Percentiles rank a stretch among this genome's conserved stretches.
Conservation (phyloP, 2,113 vertebrate species). For the Macroglossus sobrinus region DNA sequence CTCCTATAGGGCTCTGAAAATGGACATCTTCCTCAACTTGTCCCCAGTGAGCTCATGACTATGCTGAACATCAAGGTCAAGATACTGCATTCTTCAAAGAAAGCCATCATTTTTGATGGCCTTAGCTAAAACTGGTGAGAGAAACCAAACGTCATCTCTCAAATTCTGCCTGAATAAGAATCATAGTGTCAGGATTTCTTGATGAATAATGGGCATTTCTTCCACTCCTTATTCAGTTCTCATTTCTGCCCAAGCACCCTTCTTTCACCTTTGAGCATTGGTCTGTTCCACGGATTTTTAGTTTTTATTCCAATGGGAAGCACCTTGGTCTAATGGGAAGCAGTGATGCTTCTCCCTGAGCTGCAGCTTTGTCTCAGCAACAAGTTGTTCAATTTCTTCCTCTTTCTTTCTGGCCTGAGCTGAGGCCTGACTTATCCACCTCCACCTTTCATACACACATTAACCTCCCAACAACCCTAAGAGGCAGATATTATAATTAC, state of each 20-base stretch:
- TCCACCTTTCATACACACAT: background rate
- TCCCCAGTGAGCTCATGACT: background rate
- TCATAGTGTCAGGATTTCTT: background rate
- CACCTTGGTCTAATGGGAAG: background rate
- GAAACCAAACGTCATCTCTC: background rate
- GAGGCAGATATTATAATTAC: background rate
- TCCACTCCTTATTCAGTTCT: background rate
- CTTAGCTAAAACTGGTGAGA: conserved; percentile 17
- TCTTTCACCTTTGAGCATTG: background rate
- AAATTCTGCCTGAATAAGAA: conserved; percentile 34
- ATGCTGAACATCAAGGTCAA: background rate
- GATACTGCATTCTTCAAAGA: background rate
- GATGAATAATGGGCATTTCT: background rate
- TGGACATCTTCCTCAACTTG: background rate
- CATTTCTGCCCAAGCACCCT: background rate
- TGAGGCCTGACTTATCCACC: background rate
- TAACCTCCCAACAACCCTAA: background rate
- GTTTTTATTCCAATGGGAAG: background rate
- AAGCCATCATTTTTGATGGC: background rate
- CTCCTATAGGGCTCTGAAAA: background rate
- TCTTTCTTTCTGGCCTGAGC: background rate
- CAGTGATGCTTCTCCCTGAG: background rate
- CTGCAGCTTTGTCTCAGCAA: background rate
- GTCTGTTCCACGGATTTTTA: background rate
- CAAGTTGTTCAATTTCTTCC: background rate